Conservation (phyloP, 2,113 vertebrate genomes). For the Siniperca knerii region DNA sequence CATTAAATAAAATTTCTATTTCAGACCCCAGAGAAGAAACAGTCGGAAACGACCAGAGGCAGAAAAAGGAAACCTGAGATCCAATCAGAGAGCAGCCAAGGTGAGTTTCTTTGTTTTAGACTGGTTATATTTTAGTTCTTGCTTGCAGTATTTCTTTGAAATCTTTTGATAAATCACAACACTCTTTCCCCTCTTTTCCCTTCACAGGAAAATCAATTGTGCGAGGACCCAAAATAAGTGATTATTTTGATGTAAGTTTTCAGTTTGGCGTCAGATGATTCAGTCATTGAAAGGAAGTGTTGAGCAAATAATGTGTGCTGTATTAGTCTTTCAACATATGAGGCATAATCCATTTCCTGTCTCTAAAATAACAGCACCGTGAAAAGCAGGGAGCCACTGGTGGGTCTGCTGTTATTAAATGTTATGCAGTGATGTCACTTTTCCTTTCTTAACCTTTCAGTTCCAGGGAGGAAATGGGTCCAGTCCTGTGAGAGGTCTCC, state of each 20-base stretch:
- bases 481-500: conserved; percentile 95
- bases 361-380: conserved; percentile 16
- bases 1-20: conserved; percentile 42
- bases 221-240: conserved; percentile 98
- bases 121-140: neutral
- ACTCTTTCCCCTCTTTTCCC: conserved; percentile 50
- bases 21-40: conserved; percentile 99
- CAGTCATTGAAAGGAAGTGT: conserved; percentile 6
- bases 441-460: conserved; percentile 75
- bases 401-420: conserved; percentile 22
- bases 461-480: conserved; percentile 98
- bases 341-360: conserved; percentile 16
- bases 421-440: conserved; percentile 25
- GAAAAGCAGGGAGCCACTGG: conserved; percentile 5
- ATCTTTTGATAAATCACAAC: neutral
- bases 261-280: conserved; percentile 17
- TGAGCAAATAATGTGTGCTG: neutral
- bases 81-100: conserved; percentile 98
- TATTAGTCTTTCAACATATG: neutral
- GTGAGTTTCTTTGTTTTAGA: conserved; percentile 77
- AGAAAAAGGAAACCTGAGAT: conserved; percentile 98
- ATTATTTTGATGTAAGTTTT: conserved; percentile 98
- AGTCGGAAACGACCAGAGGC: conserved; percentile 93
- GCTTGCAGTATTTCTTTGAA: neutral
- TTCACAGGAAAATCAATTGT: conserved; percentile 91